Evolutionary conservation across 2,888 invertebrate genomes (phyloP).

Genomic region (Meta bourneti): DNA sequence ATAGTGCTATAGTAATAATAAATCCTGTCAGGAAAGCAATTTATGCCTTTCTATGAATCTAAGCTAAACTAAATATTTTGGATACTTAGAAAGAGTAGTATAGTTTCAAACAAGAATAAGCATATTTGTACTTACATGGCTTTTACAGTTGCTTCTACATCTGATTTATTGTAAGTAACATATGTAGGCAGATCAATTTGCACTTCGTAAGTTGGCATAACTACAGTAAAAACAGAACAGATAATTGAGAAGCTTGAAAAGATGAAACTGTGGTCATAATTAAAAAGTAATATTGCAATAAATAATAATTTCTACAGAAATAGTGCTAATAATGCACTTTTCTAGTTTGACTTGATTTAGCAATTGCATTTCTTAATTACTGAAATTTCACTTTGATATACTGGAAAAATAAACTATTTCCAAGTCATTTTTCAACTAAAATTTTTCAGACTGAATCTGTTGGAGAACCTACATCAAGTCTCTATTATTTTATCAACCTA

Average conservation of each 20-base stretch:
- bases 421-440: no score
- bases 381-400: no score
- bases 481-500: no score
- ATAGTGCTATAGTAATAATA: no score
- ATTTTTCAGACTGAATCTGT: no score
- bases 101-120: not conserved
- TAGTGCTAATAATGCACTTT: not conserved
- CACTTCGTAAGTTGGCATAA: conserved; percentile 96
- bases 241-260: not conserved
- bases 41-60: no score
- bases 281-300: not conserved
- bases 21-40: no score
- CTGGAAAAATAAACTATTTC: no score
- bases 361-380: no score
- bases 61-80: no score
- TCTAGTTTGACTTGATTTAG: no score
- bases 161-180: conserved; percentile 89
- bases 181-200: conserved; percentile 90
- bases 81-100: not conserved
- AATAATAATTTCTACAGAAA: not conserved
- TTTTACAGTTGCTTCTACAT: conserved; percentile 88
- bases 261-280: not conserved
- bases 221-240: conserved; percentile 80
- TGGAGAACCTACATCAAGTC: no score
- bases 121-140: conserved; percentile 85